Conservation (phyloP, 2,797 vertebrate species). For the Molossus molossus region DNA sequence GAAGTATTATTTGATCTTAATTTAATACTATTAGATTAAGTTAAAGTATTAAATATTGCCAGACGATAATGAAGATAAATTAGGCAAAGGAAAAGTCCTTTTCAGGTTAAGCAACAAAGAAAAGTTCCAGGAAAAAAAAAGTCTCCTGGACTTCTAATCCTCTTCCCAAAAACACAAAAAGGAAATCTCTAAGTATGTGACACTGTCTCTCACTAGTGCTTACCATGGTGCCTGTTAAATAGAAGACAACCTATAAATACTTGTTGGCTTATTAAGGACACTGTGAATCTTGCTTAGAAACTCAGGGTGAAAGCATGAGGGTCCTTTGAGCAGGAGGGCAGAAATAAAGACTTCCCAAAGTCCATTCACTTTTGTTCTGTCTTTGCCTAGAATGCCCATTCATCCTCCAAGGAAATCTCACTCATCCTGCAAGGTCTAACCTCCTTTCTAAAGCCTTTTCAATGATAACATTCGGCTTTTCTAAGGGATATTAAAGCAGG, state of each 20-base stretch:
- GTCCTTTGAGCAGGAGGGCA: background rate
- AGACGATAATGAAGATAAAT: slow-evolving; percentile 47
- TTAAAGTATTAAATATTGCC: slow-evolving; percentile 47
- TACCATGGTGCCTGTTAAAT: background rate
- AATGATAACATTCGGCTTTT: background rate
- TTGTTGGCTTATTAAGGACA: slow-evolving; percentile 11
- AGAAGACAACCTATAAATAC: slow-evolving; percentile 35
- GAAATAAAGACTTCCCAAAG: slow-evolving; percentile 44
- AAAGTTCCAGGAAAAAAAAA: slow-evolving; percentile 63
- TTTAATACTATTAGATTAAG: slow-evolving; percentile 56
- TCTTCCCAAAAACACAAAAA: slow-evolving; percentile 60
- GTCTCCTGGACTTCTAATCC: slow-evolving; percentile 10
- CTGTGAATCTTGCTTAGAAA: slow-evolving; percentile 52
- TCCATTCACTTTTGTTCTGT: background rate
- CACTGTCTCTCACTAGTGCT: slow-evolving; percentile 30
- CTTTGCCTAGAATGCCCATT: background rate
- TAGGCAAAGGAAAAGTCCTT: slow-evolving; percentile 20
- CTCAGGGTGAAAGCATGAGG: background rate
- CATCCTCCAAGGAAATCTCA: background rate
- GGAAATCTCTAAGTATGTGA: background rate
- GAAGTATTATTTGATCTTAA: slow-evolving; percentile 46
- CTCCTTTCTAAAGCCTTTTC: slow-evolving; percentile 7
- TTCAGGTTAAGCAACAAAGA: slow-evolving; percentile 48
- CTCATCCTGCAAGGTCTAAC: background rate
- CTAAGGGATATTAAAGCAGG: background rate